Conservation (phyloP, 2,797 vertebrate genomes). For the Sebastes vulpes region DNA sequence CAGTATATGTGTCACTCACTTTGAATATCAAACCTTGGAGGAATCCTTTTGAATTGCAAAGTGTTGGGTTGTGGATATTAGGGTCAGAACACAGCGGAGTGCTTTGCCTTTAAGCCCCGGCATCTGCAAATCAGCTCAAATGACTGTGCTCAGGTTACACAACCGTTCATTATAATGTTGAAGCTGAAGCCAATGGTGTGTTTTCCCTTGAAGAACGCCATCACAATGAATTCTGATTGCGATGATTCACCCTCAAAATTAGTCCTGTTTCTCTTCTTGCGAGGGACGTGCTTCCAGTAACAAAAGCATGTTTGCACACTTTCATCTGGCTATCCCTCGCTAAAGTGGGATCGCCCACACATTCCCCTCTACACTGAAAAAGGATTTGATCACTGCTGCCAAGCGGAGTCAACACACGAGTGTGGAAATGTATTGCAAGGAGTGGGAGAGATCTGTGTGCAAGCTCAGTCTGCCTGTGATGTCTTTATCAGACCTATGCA, state of each 20-base stretch:
- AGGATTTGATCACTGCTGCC: conserved; percentile 74
- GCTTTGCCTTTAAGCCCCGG: conserved; percentile 20
- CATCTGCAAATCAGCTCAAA: conserved; percentile 49
- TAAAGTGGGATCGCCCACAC: conserved; percentile 79
- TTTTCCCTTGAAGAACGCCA: conserved; percentile 44
- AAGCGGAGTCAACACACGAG: conserved; percentile 46
- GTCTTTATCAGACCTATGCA: conserved; percentile 71
- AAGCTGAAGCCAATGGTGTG: conserved; percentile 40
- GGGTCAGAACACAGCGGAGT: conserved; percentile 9
- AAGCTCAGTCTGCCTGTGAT: conserved; percentile 61
- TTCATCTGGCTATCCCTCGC: conserved; percentile 69
- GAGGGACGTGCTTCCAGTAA: conserved; percentile 68
- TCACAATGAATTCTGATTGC: conserved; percentile 76
- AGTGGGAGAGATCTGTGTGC: conserved; percentile 57
- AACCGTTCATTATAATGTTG: conserved; percentile 58
- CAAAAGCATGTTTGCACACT: conserved; percentile 75
- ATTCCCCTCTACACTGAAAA: conserved; percentile 60
- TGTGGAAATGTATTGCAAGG: conserved; percentile 60
- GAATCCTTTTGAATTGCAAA: conserved; percentile 9
- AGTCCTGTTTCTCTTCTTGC: conserved; percentile 68
- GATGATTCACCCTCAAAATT: conserved; percentile 73
- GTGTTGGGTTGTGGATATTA: conserved; percentile 20
- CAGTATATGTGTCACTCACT: background rate
- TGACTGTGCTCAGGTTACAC: conserved; percentile 53
- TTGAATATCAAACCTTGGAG: background rate